Evolutionary conservation across 2,888 invertebrate species (phyloP).

Genomic region (Hyposoter dolosus): DNA sequence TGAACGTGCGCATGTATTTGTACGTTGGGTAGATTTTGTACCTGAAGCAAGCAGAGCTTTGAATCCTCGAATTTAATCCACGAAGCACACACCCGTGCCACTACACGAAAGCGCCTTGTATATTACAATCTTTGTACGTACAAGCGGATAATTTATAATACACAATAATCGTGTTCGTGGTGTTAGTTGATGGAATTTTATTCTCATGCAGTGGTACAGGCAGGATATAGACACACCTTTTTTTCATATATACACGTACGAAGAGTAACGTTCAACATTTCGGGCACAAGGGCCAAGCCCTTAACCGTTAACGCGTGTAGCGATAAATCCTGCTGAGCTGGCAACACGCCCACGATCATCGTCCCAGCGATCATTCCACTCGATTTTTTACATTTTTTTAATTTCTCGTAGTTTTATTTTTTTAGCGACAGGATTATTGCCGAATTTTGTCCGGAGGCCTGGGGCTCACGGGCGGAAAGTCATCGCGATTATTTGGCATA

Average conservation of each 20-base stretch:
- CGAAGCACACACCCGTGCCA: neutral
- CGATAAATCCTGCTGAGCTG: slow-evolving; percentile 62
- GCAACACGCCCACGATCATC: slow-evolving; percentile 42
- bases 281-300: slow-evolving; percentile 56
- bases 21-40: neutral
- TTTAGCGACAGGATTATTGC: neutral
- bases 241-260: slow-evolving; percentile 32
- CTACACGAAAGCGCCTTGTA: slow-evolving; percentile 9
- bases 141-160: slow-evolving; percentile 58
- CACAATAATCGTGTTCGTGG: slow-evolving; percentile 27
- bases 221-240: slow-evolving; percentile 44
- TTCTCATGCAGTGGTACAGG: slow-evolving; percentile 23
- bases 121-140: slow-evolving; percentile 27
- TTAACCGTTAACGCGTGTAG: slow-evolving; percentile 61
- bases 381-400: slow-evolving; percentile 11
- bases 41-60: neutral
- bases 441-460: neutral
- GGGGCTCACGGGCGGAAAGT: neutral
- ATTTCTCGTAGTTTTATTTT: slow-evolving; percentile 1
- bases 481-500: neutral
- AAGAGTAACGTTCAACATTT: slow-evolving; percentile 40
- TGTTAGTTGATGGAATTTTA: slow-evolving; percentile 41
- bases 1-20: neutral
- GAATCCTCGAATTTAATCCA: slow-evolving; percentile 63
- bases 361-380: slow-evolving; percentile 45